Conservation (phyloP, 2,797 vertebrate genomes). For the Pterois miles region DNA sequence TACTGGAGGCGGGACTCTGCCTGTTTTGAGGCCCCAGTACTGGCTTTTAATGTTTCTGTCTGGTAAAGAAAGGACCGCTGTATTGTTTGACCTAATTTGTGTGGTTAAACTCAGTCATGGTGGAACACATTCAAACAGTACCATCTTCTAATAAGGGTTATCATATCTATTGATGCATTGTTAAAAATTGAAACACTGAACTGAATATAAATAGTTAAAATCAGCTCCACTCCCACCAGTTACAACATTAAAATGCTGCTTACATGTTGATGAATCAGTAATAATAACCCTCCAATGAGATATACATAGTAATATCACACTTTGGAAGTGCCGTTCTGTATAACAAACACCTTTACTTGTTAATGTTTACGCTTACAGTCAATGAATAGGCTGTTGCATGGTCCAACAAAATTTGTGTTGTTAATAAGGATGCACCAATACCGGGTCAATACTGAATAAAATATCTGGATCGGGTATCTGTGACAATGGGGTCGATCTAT, state of each 20-base stretch:
- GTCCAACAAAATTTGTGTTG: background rate
- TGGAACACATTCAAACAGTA: background rate
- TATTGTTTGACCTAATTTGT: background rate
- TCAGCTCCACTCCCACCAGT: background rate
- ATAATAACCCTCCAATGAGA: background rate
- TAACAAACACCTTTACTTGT: background rate
- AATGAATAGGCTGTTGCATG: background rate
- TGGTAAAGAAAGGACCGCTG: background rate
- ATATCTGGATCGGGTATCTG: too few relatives aligned
- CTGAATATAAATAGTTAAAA: background rate
- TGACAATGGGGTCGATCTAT: too few relatives aligned
- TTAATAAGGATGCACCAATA: too few relatives aligned
- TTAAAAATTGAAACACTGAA: background rate
- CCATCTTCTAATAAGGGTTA: background rate
- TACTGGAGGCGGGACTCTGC: conserved; percentile 4
- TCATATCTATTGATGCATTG: background rate
- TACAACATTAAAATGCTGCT: background rate
- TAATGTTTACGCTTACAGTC: background rate
- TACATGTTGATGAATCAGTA: background rate
- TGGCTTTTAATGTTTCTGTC: conserved; percentile 22
- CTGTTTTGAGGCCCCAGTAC: conserved; percentile 6
- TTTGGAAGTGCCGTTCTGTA: background rate
- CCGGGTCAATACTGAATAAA: too few relatives aligned
- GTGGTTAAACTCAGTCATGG: background rate
- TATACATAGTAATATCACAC: background rate